These are phyloP conservation scores for Hirtodrosophila cameraria DNA, from an alignment of 2,888 invertebrate species.

Conservation along the genomic window DNA sequence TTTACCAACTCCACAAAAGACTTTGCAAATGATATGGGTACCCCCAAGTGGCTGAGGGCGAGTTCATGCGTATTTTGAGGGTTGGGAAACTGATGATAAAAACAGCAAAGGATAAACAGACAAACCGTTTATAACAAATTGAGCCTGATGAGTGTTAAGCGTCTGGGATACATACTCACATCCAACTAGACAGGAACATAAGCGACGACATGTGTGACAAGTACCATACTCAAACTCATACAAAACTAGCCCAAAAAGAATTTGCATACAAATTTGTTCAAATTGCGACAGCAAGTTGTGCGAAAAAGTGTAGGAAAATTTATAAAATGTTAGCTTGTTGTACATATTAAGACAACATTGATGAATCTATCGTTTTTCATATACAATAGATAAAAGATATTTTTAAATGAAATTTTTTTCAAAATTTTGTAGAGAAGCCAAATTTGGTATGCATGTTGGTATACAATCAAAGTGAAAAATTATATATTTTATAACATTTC, in stretches of 20 bases:
- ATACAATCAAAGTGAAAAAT: too few species aligned
- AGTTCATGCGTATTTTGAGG: conserved; percentile 7
- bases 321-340: conserved; percentile 22
- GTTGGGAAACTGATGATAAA: conserved; percentile 47
- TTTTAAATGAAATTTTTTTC: too few species aligned
- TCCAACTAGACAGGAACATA: conserved; percentile 44
- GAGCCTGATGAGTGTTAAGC: conserved; percentile 76
- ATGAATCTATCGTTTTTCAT: too few species aligned
- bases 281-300: conserved; percentile 34
- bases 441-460: too few species aligned
- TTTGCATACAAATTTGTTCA: conserved; percentile 79
- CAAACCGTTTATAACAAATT: conserved; percentile 73
- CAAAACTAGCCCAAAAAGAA: conserved; percentile 44
- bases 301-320: conserved; percentile 42
- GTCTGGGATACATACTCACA: conserved; percentile 44
- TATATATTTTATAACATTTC: too few species aligned
- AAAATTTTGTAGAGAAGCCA: too few species aligned
- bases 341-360: not conserved
- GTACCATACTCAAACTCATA: conserved; percentile 35
- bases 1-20: conserved; percentile 58
- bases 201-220: conserved; percentile 72
- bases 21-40: conserved; percentile 74
- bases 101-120: conserved; percentile 63
- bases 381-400: too few species aligned
- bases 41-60: conserved; percentile 13